These are phyloP conservation scores for Bucorvus abyssinicus DNA, from an alignment of 2,797 vertebrate species.

Conservation along the genomic window DNA sequence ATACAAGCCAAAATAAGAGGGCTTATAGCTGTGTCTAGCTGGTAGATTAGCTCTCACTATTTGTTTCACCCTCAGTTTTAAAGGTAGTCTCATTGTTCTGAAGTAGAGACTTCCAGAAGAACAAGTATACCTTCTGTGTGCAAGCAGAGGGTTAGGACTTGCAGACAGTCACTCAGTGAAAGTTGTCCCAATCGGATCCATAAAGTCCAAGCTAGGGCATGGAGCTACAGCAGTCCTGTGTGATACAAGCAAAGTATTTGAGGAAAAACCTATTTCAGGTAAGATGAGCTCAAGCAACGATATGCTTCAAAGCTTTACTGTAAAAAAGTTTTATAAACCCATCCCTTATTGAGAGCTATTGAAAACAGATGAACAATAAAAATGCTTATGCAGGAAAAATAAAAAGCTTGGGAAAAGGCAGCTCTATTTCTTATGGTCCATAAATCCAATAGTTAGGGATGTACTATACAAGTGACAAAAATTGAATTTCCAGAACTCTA, in stretches of 20 bases:
- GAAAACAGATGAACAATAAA: conserved; percentile 69
- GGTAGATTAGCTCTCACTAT: background rate
- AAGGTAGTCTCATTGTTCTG: background rate
- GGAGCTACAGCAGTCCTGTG: background rate
- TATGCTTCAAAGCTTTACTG: conserved; percentile 22
- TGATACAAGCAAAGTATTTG: background rate
- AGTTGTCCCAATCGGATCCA: background rate
- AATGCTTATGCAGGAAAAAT: conserved; percentile 36
- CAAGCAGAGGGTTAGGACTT: background rate
- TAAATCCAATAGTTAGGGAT: conserved; percentile 4
- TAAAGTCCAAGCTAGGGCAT: background rate
- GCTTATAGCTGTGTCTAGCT: background rate
- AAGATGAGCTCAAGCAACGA: conserved; percentile 16
- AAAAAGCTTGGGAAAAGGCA: background rate
- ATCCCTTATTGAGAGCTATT: conserved; percentile 56
- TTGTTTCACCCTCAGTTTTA: background rate
- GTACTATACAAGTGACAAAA: background rate
- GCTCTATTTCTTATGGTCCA: background rate
- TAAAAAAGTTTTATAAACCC: conserved; percentile 23
- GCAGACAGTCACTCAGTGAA: background rate
- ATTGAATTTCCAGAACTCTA: background rate
- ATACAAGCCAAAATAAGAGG: background rate
- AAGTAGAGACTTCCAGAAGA: background rate
- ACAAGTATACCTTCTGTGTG: background rate
- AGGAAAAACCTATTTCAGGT: background rate